Percentiles rank a stretch among this genome's conserved stretches.
phyloP scores from a whole-genome alignment of 1,140 invertebrate genomes.

The Hylaeus anthracinus region DNA sequence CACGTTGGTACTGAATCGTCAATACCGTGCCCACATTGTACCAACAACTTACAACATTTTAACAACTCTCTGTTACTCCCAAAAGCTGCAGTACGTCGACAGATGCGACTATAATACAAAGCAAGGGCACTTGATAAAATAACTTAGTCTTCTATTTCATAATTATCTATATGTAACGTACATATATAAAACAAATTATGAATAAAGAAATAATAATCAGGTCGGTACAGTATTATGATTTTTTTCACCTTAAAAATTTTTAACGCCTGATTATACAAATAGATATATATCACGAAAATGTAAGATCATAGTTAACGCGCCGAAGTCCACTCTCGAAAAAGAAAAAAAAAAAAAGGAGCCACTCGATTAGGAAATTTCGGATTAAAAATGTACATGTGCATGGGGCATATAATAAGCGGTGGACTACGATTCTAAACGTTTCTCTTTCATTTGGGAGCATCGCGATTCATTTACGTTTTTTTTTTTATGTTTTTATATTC shows the following conservation, averaged over 20 bases:
- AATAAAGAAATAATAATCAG: constrained; percentile 78
- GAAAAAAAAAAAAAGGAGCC: constrained; percentile 36
- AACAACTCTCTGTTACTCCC: constrained; percentile 71
- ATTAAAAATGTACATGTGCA: constrained; percentile 57
- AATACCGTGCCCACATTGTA: constrained; percentile 71
- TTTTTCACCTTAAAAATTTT: constrained; percentile 67
- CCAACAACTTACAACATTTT: constrained; percentile 75
- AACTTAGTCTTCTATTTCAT: constrained; percentile 81
- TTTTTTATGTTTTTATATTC: constrained; percentile 20
- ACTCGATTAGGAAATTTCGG: constrained; percentile 48
- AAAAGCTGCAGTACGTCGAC: constrained; percentile 78
- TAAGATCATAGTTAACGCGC: constrained; percentile 43
- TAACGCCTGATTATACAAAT: constrained; percentile 60
- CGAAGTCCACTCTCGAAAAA: constrained; percentile 43
- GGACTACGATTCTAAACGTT: constrained; percentile 57
- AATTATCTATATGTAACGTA: constrained; percentile 80
- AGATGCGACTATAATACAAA: constrained; percentile 80
- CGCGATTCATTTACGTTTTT: constrained; percentile 40
- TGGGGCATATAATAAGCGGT: constrained; percentile 41
- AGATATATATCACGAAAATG: constrained; percentile 55
- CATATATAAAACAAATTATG: constrained; percentile 80
- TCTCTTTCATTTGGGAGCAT: constrained; percentile 64
- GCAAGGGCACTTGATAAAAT: constrained; percentile 82
- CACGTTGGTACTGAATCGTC: constrained; percentile 69
- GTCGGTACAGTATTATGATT: constrained; percentile 73